Conservation (phyloP, 2,113 vertebrate genomes). For the Ifrita kowaldi region DNA sequence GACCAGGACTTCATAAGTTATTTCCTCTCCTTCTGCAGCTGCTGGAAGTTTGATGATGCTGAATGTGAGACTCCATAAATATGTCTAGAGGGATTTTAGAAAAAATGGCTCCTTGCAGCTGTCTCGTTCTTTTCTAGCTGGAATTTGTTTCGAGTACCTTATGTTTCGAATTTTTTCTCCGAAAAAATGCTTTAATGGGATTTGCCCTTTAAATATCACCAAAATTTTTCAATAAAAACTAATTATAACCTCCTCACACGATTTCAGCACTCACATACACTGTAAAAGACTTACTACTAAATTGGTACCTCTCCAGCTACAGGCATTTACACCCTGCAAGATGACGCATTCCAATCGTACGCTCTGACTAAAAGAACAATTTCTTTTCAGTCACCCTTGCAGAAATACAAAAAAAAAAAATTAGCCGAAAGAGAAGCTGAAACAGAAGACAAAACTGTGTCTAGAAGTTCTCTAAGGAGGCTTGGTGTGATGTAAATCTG, state of each 20-base stretch:
- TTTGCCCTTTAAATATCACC: neutral
- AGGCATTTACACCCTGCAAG: neutral
- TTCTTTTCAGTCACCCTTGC: neutral
- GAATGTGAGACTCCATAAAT: neutral
- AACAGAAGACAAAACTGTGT: neutral
- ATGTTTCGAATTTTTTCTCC: neutral
- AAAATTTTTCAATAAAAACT: neutral
- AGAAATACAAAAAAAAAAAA: neutral
- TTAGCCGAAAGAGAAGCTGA: neutral
- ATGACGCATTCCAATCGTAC: neutral
- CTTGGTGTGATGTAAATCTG: neutral
- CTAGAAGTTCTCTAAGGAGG: neutral
- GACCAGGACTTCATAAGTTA: neutral
- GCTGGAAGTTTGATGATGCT: neutral
- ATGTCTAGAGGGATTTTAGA: neutral
- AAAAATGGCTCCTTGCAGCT: neutral
- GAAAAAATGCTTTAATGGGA: neutral
- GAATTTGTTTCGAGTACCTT: neutral
- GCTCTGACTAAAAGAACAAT: neutral
- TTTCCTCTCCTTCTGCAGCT: neutral
- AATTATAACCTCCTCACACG: neutral
- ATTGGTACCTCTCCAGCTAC: neutral
- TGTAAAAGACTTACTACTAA: neutral
- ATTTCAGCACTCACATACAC: neutral
- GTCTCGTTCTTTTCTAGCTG: neutral